These are phyloP conservation scores for Mechanitis mazaeus DNA, from an alignment of 2,888 invertebrate genomes.

Conservation along the genomic window DNA sequence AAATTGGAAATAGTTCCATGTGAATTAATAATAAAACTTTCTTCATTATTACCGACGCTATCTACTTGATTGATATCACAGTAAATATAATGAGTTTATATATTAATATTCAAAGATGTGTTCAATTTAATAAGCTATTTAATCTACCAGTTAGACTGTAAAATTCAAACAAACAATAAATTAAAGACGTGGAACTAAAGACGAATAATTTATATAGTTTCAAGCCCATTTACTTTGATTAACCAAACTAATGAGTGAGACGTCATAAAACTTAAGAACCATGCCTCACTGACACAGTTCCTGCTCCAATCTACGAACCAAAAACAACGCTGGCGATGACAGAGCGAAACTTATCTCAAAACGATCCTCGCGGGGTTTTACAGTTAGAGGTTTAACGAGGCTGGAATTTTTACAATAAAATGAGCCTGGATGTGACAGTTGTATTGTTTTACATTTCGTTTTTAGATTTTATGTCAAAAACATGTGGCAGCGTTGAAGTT, in stretches of 20 bases:
- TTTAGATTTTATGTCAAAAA: background rate
- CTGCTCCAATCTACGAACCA: conserved; percentile 5
- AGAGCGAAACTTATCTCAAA: conserved; percentile 17
- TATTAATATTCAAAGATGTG: background rate
- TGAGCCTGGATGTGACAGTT: conserved; percentile 10
- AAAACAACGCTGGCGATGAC: conserved; percentile 18
- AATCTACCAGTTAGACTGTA: background rate
- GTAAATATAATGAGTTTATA: background rate
- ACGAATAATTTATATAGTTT: background rate
- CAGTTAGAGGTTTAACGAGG: conserved; percentile 23
- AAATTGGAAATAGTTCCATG: background rate
- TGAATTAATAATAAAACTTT: background rate
- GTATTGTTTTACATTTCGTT: conserved; percentile 5
- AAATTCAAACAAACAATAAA: background rate
- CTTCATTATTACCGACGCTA: background rate
- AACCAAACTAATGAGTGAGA: conserved; percentile 1
- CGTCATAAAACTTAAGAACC: background rate
- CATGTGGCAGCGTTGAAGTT: background rate
- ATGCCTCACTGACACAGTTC: conserved; percentile 10
- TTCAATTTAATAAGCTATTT: background rate
- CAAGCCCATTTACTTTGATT: background rate
- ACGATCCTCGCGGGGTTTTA: conserved; percentile 16
- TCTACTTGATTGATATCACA: background rate
- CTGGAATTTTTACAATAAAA: conserved; percentile 19
- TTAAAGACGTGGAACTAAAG: background rate